Evolutionary conservation across 2,113 vertebrate species (phyloP), one percentile per base, ranked within the genome.

Genomic region (Bostrychus sinensis): DNA sequence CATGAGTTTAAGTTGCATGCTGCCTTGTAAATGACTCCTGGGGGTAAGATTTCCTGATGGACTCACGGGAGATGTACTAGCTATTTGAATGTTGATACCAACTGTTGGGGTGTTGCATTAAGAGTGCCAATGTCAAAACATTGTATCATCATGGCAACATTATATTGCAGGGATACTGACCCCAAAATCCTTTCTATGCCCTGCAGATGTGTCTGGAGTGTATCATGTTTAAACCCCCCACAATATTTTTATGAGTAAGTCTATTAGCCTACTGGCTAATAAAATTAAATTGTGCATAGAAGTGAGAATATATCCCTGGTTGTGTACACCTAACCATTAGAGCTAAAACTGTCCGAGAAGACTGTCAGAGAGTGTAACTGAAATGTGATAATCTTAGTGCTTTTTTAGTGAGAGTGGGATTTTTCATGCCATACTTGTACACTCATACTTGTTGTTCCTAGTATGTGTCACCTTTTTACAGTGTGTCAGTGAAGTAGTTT

Each of bases 61-160:
- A 11, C 20, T 48, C 22, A 14, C 4, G 45, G 22, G 11, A 51
- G 48, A 51, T 51, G 3, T 51, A 30, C 26, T 8, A 51, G 48
- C 48, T 30, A 28, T 28, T 23, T 30, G 48, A 30, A 30, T 51
- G 23, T 30, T 28, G 48, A 51, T 51, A 51, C 48, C n/a, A 9
- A 28, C 48, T 28, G 25, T 51, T 51, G 23, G 14, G 7, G 28
- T 25, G 3, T n/a, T n/a, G 14, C 13, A 14, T 28, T 16, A 7
- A 3, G 13, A 6, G 23, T 26, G 48, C 6, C 48, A 2, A 8
- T 51, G 25, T 28, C 26, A 14, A n/a, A 51, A 10, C n/a, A 14
- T 12, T 6, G 46, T 26, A 25, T n/a, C 13, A 48, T 26, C n/a
- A 8, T 43, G 10, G 3, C 10, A 5, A 26, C 23, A 28, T 51